Evolutionary conservation across 1,140 invertebrate species (phyloP).

Genomic region (Drosophila kanapiae): DNA sequence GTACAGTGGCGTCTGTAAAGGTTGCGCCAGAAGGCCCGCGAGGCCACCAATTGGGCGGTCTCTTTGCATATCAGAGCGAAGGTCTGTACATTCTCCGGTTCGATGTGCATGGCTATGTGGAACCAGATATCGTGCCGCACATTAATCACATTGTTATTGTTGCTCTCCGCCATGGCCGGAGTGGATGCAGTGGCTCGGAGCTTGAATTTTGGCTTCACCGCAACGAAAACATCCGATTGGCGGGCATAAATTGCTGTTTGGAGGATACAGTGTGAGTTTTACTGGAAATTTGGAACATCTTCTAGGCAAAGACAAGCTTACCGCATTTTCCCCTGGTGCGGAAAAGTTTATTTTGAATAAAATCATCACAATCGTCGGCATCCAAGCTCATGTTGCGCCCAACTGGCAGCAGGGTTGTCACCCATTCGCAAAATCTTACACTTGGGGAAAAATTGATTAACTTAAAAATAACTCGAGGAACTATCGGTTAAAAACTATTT

Average conservation of each 20-base stretch:
- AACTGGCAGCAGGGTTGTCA: conserved; percentile 12
- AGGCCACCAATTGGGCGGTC: conserved; percentile 54
- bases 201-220: conserved; percentile 40
- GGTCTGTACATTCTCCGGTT: conserved; percentile 74
- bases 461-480: neutral
- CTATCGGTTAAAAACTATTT: neutral
- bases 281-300: neutral
- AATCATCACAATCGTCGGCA: conserved; percentile 42
- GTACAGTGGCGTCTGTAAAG: conserved; percentile 66
- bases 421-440: neutral
- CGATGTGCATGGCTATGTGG: conserved; percentile 67
- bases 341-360: conserved; percentile 53
- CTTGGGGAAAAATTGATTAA: neutral
- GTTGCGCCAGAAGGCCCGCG: conserved; percentile 68
- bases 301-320: conserved; percentile 11
- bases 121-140: conserved; percentile 76
- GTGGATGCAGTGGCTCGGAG: conserved; percentile 12
- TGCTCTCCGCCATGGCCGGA: conserved; percentile 11
- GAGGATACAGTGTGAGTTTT: neutral
- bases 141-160: conserved; percentile 12
- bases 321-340: conserved; percentile 60
- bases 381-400: conserved; percentile 48
- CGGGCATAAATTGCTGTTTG: conserved; percentile 53
- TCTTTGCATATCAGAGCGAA: conserved; percentile 76
- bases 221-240: conserved; percentile 53